phyloP scores from a whole-genome alignment of 2,113 vertebrate species.

The Leucosticte australis region DNA sequence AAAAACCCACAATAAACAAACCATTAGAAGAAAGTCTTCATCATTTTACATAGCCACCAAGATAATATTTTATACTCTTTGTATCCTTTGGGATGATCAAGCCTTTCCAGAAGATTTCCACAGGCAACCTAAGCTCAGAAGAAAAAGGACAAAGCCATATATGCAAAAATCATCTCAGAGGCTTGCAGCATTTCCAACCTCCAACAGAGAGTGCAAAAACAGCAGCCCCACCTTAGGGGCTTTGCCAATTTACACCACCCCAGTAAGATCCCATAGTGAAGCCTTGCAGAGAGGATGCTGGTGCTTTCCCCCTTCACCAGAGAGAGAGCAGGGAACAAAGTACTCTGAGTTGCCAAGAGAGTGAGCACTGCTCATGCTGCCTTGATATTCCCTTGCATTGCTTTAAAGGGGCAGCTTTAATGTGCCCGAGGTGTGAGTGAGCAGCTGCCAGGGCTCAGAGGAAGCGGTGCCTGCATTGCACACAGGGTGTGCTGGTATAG shows the following conservation, averaged over 20 bases:
- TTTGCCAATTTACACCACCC: neutral
- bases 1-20: neutral
- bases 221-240: neutral
- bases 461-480: neutral
- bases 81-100: neutral
- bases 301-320: fast-evolving
- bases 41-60: fast-evolving
- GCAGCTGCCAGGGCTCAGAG: neutral
- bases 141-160: neutral
- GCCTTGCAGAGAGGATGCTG: neutral
- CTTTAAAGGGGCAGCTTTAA: neutral
- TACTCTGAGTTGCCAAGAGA: neutral
- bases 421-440: neutral
- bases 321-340: neutral
- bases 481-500: neutral
- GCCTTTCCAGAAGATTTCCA: neutral
- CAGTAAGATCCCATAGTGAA: fast-evolving
- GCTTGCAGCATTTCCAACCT: neutral
- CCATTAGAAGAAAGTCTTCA: neutral
- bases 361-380: fast-evolving
- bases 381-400: neutral
- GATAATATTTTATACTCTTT: neutral
- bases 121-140: neutral
- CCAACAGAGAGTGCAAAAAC: fast-evolving
- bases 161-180: neutral